These are phyloP conservation scores for Onthophagus sagittarius DNA, from an alignment of 2,888 invertebrate species.

Conservation along the genomic window DNA sequence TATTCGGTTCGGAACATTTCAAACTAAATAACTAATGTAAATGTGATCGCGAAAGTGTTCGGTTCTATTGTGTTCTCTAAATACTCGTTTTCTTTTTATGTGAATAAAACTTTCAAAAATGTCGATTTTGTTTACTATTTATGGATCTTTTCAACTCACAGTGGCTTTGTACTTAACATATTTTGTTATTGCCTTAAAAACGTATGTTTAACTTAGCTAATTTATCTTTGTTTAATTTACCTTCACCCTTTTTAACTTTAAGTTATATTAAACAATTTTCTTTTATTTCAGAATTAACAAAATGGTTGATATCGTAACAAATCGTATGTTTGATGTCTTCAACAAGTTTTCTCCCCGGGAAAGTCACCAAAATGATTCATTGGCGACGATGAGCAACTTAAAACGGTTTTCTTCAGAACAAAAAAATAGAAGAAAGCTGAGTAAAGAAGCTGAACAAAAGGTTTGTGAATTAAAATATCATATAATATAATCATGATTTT, in stretches of 20 bases:
- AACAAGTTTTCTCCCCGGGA: slow-evolving; percentile 48
- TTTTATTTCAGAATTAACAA: slow-evolving; percentile 50
- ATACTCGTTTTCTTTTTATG: slow-evolving; percentile 1
- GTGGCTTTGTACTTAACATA: slow-evolving; percentile 41
- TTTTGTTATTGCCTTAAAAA: slow-evolving; percentile 37
- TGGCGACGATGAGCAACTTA: slow-evolving; percentile 41
- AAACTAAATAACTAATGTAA: neutral
- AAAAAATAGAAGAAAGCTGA: slow-evolving; percentile 34
- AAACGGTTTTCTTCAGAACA: slow-evolving; percentile 43
- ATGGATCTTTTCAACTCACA: slow-evolving; percentile 39
- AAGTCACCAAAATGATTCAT: slow-evolving; percentile 39
- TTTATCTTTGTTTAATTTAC: neutral
- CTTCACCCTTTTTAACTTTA: neutral
- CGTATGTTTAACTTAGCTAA: slow-evolving; percentile 35
- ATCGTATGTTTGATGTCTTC: slow-evolving; percentile 54
- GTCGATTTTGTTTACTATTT: slow-evolving; percentile 31
- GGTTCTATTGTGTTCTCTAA: neutral
- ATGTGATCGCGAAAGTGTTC: neutral
- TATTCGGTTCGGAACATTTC: neutral
- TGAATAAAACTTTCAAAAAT: slow-evolving; percentile 13
- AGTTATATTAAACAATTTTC: slow-evolving; percentile 14
- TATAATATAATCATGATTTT: neutral
- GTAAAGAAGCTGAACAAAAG: slow-evolving; percentile 40
- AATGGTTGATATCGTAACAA: slow-evolving; percentile 57
- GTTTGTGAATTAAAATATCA: no score